Base-by-base conservation (phyloP, 2,888 invertebrate genomes). In the Epistrophe grossulariae region DNA sequence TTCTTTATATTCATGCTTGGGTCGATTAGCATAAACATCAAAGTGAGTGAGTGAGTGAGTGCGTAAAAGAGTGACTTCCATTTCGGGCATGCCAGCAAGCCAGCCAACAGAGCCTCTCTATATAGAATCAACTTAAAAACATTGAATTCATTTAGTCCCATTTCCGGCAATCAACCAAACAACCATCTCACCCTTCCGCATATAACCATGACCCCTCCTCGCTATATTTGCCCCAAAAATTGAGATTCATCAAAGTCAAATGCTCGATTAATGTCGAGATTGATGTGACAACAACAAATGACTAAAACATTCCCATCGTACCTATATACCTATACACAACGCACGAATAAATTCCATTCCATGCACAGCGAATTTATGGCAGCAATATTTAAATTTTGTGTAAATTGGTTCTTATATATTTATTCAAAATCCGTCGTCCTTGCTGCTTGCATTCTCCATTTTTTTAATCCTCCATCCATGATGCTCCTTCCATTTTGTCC, bases 241-340 rank as follows among this genome's bases (percentile, higher is more conserved):
- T 35, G 35, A 31, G 48, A 84, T 84, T 84, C 80, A 80, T 84
- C 84, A 79, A 84, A 84, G 84, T 84, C 80, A 80, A 76, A 71
- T 50, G 84, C 79, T 80, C 84, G 84, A 84, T 79, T 84, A 84
- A 80, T 76, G 38, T 68, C 31, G 68, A 79, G 79, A 83, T 83
- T 79, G 83, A 83, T 83, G 84, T 76, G 80, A 71, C 84, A 84
- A 71, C 79, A 74, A 45, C 73, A 73, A 74, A 79, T 28, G 73
- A 73, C 59, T 52, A 40, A 50, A 59, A 59, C 45, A 48, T 64
- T 45, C 45, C 0, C 48, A 48, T 48, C 45, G 24, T 24, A 11
- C 50, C 19, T 48, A 3, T 4, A 17, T 6, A 43, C 45, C 4
- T 28, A 38, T 6, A 38, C 64, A 10, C 15, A n/a, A 64, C 73